Conservation (phyloP, 2,797 vertebrate genomes). For the Malacoraja senta region DNA sequence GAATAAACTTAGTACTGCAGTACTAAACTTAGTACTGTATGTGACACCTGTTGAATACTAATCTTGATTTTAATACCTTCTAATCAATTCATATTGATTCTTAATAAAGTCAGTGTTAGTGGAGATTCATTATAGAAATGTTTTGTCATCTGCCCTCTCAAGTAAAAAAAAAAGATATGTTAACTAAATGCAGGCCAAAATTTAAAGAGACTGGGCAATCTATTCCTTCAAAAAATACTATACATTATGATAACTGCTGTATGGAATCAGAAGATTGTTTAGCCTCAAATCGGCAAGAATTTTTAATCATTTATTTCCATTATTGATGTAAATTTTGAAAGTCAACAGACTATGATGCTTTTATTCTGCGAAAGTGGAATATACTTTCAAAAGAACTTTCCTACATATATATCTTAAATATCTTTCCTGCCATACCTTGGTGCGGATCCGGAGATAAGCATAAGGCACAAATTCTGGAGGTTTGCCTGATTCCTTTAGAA, state of each 20-base stretch:
- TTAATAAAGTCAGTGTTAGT: background rate
- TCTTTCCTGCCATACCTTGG: slow-evolving; percentile 59
- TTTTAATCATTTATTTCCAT: background rate
- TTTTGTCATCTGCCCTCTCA: background rate
- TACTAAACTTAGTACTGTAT: background rate
- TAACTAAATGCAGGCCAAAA: background rate
- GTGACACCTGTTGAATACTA: background rate
- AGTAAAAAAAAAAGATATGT: background rate
- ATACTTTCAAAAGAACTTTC: background rate
- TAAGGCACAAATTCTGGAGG: slow-evolving; percentile 63
- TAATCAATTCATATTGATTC: no score
- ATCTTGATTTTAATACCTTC: background rate
- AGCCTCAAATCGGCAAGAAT: background rate
- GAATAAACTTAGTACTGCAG: background rate
- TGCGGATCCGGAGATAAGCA: slow-evolving; percentile 71
- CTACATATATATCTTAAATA: no score
- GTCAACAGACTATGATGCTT: background rate
- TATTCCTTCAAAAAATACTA: background rate
- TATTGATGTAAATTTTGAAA: background rate
- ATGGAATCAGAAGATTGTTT: background rate
- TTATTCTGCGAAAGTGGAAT: background rate
- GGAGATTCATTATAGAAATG: background rate
- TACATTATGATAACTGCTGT: background rate
- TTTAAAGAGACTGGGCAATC: background rate
- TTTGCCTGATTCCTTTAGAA: slow-evolving; percentile 56